phyloP scores from a whole-genome alignment of 2,888 invertebrate species.

The Sussaba pulchella region DNA sequence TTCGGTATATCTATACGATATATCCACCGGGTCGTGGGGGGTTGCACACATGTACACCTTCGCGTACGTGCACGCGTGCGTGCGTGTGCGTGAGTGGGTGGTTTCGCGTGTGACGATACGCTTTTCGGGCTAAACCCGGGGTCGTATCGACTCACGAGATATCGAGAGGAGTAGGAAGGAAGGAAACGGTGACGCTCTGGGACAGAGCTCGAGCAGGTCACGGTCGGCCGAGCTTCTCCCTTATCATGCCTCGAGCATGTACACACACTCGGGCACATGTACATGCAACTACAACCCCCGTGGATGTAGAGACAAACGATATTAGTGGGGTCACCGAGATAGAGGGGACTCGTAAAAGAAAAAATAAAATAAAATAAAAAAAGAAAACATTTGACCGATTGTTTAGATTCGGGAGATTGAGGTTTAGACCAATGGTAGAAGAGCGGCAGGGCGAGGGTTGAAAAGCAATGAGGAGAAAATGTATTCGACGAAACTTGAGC shows the following conservation, averaged over 20 bases:
- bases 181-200: conserved; percentile 56
- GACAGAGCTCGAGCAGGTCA: conserved; percentile 64
- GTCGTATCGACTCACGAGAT: conserved; percentile 66
- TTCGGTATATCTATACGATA: neutral
- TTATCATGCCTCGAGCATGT: conserved; percentile 6
- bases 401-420: neutral
- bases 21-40: neutral
- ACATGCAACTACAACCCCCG: too few relatives aligned
- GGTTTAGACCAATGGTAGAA: too few relatives aligned
- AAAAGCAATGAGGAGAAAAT: too few relatives aligned
- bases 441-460: too few relatives aligned
- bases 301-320: too few relatives aligned
- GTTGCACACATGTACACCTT: neutral
- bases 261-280: neutral
- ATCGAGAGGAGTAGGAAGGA: conserved; percentile 60
- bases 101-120: neutral
- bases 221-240: conserved; percentile 59
- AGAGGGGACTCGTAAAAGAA: too few relatives aligned
- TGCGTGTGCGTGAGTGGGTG: neutral
- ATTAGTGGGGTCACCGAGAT: too few relatives aligned
- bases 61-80: neutral
- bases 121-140: conserved; percentile 36
- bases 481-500: too few relatives aligned
- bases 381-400: too few relatives aligned
- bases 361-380: too few relatives aligned